phyloP scores from a whole-genome alignment of 1,140 invertebrate species.

The Brachionus paranguensis region DNA sequence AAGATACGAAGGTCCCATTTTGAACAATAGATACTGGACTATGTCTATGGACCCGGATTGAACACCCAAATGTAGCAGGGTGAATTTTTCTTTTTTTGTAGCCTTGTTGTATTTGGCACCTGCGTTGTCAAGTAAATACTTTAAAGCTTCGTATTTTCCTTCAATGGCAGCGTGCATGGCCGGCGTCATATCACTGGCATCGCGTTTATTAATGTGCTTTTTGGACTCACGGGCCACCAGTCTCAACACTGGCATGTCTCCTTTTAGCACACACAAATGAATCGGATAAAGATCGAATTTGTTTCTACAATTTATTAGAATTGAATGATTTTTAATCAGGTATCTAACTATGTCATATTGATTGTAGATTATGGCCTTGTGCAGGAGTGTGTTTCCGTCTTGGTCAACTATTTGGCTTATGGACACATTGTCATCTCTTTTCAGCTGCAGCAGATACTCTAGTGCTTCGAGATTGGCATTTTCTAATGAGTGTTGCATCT shows the following conservation, averaged over 20 bases:
- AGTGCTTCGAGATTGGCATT: constrained; percentile 25
- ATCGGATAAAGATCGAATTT: constrained; percentile 35
- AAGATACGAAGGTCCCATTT: constrained; percentile 39
- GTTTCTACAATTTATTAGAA: constrained; percentile 34
- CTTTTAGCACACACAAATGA: constrained; percentile 35
- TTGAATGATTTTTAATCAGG: constrained; percentile 1
- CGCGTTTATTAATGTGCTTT: constrained; percentile 32
- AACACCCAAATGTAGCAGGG: constrained; percentile 72
- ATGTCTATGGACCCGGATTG: constrained; percentile 68
- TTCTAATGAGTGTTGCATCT: constrained; percentile 17
- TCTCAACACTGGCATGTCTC: constrained; percentile 21
- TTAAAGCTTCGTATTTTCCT: constrained; percentile 34
- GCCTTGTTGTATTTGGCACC: constrained; percentile 46
- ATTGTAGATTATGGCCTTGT: constrained; percentile 39
- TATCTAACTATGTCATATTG: constrained; percentile 30
- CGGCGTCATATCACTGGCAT: constrained; percentile 29
- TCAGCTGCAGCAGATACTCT: constrained; percentile 31
- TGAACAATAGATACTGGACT: constrained; percentile 41
- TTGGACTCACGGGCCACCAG: constrained; percentile 15
- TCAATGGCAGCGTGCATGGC: constrained; percentile 28
- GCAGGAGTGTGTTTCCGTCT: constrained; percentile 32
- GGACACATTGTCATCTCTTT: constrained; percentile 25
- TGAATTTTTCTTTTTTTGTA: constrained; percentile 73
- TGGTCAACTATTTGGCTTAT: constrained; percentile 25
- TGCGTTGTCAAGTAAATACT: constrained; percentile 27